Conservation (phyloP, 2,888 invertebrate genomes). For the Mamestra brassicae region DNA sequence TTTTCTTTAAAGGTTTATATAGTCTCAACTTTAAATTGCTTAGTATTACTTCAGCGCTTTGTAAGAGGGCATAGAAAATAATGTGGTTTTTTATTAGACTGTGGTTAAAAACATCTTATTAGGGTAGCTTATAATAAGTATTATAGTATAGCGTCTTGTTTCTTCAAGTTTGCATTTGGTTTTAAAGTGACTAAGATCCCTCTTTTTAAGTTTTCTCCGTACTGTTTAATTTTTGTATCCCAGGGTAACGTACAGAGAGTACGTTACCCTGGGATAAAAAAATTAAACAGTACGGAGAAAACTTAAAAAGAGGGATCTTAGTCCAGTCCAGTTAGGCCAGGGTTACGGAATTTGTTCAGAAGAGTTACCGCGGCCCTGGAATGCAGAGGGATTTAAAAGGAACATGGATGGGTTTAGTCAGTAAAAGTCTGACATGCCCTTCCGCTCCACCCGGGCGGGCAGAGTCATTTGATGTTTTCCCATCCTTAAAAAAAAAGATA, state of each 20-base stretch:
- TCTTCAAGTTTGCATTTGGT: neutral
- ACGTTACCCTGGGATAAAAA: too few species aligned
- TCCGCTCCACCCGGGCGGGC: too few species aligned
- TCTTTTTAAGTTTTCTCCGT: neutral
- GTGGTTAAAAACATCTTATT: neutral
- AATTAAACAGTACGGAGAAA: neutral
- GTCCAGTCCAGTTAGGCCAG: too few species aligned
- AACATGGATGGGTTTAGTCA: too few species aligned
- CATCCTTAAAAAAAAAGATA: too few species aligned
- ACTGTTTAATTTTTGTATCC: too few species aligned
- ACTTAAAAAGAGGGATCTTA: neutral
- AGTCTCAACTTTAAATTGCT: slow-evolving; percentile 31
- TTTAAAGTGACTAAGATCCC: neutral
- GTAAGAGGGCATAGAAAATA: slow-evolving; percentile 5
- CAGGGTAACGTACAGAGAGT: too few species aligned
- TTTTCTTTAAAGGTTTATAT: slow-evolving; percentile 26
- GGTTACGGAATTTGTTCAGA: too few species aligned
- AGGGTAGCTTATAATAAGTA: neutral
- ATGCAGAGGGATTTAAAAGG: too few species aligned
- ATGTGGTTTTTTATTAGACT: neutral
- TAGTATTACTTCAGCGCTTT: slow-evolving; percentile 19
- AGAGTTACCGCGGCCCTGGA: too few species aligned
- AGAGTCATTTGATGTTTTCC: too few species aligned
- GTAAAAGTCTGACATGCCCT: too few species aligned
- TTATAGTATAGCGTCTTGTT: neutral